Conservation (phyloP, 2,797 vertebrate genomes). For the Lycodopsis pacificus region DNA sequence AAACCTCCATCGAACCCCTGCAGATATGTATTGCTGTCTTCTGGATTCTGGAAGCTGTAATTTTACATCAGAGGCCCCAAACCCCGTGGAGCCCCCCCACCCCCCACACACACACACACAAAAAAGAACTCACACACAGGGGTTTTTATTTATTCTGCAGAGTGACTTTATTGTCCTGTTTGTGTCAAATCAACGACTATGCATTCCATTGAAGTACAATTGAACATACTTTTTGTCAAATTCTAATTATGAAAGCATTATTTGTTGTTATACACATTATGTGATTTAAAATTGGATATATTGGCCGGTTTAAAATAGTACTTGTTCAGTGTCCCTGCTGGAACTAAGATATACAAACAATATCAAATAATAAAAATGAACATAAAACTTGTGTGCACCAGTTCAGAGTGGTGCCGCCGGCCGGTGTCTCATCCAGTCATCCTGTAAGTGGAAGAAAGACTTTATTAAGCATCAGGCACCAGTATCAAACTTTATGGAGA, state of each 20-base stretch:
- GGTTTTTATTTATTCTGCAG: constrained; percentile 31
- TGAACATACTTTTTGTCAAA: background rate
- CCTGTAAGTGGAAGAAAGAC: constrained; percentile 16
- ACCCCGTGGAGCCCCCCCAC: background rate
- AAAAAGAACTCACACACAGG: background rate
- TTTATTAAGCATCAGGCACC: constrained; percentile 45
- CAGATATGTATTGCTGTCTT: constrained; percentile 25
- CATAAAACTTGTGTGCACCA: no score
- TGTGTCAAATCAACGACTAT: no score
- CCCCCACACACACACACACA: background rate
- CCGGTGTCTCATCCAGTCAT: constrained; percentile 8
- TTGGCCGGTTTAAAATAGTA: background rate
- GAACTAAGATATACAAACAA: background rate
- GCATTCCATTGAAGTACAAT: no score
- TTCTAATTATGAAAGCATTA: background rate
- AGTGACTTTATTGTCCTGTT: no score
- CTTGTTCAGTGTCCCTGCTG: background rate
- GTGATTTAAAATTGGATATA: background rate
- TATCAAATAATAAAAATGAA: background rate
- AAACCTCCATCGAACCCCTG: constrained; percentile 18
- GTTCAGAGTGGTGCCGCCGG: no score
- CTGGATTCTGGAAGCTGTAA: constrained; percentile 34
- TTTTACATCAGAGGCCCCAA: constrained; percentile 29
- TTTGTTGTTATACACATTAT: background rate
- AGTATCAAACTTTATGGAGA: constrained; percentile 49